Evolutionary conservation across 2,113 vertebrate genomes (phyloP).

Genomic region (Stegostoma tigrinum): DNA sequence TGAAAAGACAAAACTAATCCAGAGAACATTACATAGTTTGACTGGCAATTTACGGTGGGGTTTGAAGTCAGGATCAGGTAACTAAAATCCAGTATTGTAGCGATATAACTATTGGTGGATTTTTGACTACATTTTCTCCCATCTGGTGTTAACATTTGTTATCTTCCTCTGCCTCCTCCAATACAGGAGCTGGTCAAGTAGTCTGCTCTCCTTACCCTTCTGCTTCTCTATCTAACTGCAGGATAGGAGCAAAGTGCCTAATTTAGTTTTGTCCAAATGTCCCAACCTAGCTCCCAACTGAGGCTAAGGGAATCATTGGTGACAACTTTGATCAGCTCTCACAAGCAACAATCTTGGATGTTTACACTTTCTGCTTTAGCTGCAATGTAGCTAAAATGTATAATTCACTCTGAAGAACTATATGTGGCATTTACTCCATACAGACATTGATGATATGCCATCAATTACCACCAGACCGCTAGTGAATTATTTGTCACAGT

Average conservation of each 20-base stretch:
- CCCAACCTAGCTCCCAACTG: neutral
- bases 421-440: neutral
- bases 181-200: neutral
- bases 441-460: constrained; percentile 33
- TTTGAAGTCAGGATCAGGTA: neutral
- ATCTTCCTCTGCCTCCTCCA: neutral
- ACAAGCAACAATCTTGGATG: neutral
- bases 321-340: constrained; percentile 18
- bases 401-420: constrained; percentile 20
- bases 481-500: constrained; percentile 35
- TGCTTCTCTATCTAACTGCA: neutral
- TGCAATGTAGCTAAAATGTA: neutral
- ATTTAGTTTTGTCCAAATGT: neutral
- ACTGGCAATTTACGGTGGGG: neutral
- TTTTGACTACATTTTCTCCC: neutral
- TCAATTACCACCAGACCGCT: constrained; percentile 20
- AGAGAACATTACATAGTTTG: neutral
- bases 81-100: neutral
- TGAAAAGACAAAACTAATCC: neutral
- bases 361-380: neutral
- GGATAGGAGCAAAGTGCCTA: neutral
- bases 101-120: neutral
- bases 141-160: neutral
- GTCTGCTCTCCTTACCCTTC: neutral
- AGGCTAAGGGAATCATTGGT: neutral